These are phyloP conservation scores for Tromatobia lineatoria DNA, from an alignment of 2,888 invertebrate genomes.

Conservation along the genomic window DNA sequence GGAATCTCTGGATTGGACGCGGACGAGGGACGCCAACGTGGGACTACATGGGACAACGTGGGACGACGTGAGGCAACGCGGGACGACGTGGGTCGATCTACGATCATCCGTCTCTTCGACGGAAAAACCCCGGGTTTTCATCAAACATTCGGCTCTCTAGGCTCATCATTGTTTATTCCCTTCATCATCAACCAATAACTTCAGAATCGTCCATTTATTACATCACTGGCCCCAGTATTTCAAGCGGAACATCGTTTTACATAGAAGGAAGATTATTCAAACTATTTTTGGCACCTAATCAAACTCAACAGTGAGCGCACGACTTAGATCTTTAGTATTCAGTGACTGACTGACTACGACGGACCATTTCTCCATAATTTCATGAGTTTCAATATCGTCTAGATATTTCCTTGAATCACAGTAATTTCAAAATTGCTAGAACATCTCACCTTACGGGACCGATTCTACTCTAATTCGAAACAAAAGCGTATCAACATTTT, in stretches of 20 bases:
- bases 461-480: not conserved
- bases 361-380: not conserved
- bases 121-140: conserved; percentile 21
- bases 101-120: not conserved
- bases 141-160: not conserved
- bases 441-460: not conserved
- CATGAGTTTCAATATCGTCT: not conserved
- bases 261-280: not conserved
- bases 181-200: conserved; percentile 30
- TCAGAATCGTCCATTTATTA: conserved; percentile 3
- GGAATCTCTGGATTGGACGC: conserved; percentile 26
- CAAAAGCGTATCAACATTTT: not conserved
- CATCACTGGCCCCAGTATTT: conserved; percentile 5
- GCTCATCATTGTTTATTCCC: conserved; percentile 14
- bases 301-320: not conserved
- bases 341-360: not conserved
- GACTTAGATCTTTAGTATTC: not conserved
- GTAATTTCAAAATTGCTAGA: not conserved
- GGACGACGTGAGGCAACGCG: too few relatives aligned
- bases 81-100: too few relatives aligned
- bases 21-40: conserved; percentile 14
- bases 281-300: not conserved
- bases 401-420: not conserved
- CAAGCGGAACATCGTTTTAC: not conserved
- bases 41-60: conserved; percentile 20